Evolutionary conservation across 1,140 invertebrate genomes (phyloP).

Genomic region (Pseudomyrmex pallidus): DNA sequence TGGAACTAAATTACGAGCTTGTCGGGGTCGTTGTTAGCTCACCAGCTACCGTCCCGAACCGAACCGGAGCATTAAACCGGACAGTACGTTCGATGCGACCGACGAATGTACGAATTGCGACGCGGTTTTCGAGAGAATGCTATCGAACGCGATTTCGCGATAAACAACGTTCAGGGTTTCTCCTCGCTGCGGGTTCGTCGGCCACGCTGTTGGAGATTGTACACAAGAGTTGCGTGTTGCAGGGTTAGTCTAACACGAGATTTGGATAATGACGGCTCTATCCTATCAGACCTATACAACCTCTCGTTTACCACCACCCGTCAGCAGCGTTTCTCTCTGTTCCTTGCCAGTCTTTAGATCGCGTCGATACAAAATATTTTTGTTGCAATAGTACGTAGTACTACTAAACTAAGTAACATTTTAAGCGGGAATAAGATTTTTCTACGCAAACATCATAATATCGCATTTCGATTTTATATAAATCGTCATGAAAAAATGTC

Average conservation of each 20-base stretch:
- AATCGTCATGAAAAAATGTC: too few species aligned
- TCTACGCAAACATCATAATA: too few species aligned
- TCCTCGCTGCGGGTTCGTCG: constrained; percentile 50
- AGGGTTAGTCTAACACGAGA: constrained; percentile 58
- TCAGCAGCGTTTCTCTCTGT: constrained; percentile 8
- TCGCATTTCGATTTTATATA: too few species aligned
- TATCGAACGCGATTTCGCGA: constrained; percentile 51
- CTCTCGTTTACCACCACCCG: constrained; percentile 21
- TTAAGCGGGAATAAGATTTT: too few species aligned
- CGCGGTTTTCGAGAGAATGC: constrained; percentile 14
- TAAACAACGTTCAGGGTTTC: constrained; percentile 54
- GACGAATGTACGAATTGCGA: constrained; percentile 32
- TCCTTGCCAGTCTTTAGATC: neutral
- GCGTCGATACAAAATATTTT: too few species aligned
- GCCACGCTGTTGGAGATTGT: constrained; percentile 63
- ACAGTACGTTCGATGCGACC: constrained; percentile 19
- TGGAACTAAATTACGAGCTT: constrained; percentile 54
- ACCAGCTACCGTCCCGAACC: neutral
- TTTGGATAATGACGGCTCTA: constrained; percentile 71
- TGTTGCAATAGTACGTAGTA: too few species aligned
- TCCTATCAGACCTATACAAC: constrained; percentile 74
- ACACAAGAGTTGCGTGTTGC: constrained; percentile 60
- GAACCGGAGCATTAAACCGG: constrained; percentile 36
- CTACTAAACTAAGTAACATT: too few species aligned
- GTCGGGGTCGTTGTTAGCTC: constrained; percentile 43